These are phyloP conservation scores for Speoplatyrhinus poulsoni DNA, from an alignment of 2,113 vertebrate species.

Conservation along the genomic window DNA sequence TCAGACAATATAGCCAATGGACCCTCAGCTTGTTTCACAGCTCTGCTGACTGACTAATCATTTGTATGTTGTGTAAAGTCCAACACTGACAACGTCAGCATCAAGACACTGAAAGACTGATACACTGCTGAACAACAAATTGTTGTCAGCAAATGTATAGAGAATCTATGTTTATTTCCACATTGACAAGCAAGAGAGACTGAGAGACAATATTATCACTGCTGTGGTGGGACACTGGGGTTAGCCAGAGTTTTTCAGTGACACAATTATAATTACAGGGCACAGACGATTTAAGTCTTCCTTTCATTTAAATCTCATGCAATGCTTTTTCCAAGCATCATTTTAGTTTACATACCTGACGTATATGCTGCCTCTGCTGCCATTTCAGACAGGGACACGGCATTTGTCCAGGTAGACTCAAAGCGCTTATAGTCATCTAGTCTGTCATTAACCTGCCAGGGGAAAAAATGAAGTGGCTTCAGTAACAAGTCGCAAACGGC, in stretches of 20 bases:
- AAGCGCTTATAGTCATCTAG: constrained; percentile 69
- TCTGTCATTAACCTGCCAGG: constrained; percentile 65
- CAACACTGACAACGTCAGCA: constrained; percentile 40
- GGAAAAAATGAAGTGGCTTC: background rate
- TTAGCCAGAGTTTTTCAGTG: background rate
- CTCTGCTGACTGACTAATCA: background rate
- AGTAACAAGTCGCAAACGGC: background rate
- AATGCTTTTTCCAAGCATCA: background rate
- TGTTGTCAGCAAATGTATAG: background rate
- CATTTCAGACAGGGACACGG: constrained; percentile 70
- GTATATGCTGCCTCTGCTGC: constrained; percentile 73
- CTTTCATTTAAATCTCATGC: background rate
- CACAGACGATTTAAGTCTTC: constrained; percentile 1
- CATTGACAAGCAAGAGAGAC: constrained; percentile 1
- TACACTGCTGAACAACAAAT: constrained; percentile 13
- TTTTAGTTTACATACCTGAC: constrained; percentile 65
- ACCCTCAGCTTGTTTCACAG: too few relatives aligned
- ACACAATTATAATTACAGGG: background rate
- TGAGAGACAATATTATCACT: constrained; percentile 13
- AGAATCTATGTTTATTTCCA: background rate
- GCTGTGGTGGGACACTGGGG: background rate
- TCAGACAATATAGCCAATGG: too few relatives aligned
- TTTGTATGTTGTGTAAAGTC: constrained; percentile 16
- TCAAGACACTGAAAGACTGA: constrained; percentile 18
- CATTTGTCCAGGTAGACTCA: constrained; percentile 70